Base-by-base conservation (phyloP, 2,797 vertebrate genomes). In the Coluber constrictor region DNA sequence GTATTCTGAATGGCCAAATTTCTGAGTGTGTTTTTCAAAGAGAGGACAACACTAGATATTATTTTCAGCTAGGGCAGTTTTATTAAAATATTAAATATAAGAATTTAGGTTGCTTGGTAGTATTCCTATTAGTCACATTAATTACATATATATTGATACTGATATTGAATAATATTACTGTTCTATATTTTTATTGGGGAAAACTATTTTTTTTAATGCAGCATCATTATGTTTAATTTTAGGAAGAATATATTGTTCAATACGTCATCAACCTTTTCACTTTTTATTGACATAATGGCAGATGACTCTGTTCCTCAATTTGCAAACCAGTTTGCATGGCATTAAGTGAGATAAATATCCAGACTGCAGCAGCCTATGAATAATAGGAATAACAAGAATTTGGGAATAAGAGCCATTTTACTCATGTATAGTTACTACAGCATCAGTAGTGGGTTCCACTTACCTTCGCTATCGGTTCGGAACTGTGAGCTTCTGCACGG, bases 1-100 rank as follows among this genome's bases (percentile, higher is more conserved):
- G 43, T 74, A 87, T 47, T 66, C 32, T 20, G 92, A 94, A 90
- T 92, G 93, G 92, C 55, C 51, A 13, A 25, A 59, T 25, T 87
- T 63, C n/a, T 91, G 43, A 47, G 13, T 56, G 25, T 56, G 32
- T 2, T 86, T 89, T 86, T 63, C 90, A 91, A 90, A 59, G 43
- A 63, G 18, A 27, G 63, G 86, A 60, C 5, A 55, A 27, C 16
- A 63, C 15, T 63, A 16, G 29, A 37, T 29, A 32, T 32, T 87
- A n/a, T n/a, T n/a, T 55, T 51, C 66, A 10, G 3, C 29, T 37
- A 43, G 37, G 8, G 37, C 4, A 79, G 15, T 18, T 91, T 60
- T 61, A 11, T n/a, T 18, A 1, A 57, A 93, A 57, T 20, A 57
- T 56, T 66, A 74, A 63, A 70, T 87, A 54, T n/a, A 90, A 92